Evolutionary conservation across 2,797 vertebrate genomes (phyloP).

Genomic region (Lepilemur ruficaudatus): DNA sequence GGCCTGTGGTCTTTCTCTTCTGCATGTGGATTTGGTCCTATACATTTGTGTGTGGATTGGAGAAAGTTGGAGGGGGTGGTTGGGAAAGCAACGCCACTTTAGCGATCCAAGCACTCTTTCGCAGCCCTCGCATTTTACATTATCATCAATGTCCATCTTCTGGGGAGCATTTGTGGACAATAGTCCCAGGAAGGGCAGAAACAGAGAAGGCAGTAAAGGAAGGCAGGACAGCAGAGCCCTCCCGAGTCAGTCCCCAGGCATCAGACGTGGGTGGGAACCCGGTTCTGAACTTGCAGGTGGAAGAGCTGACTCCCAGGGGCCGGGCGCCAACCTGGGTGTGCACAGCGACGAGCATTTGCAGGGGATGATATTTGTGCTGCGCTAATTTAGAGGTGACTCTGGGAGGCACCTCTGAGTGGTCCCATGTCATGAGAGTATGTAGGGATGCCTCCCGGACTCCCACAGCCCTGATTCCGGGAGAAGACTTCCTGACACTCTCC

Average conservation of each 20-base stretch:
- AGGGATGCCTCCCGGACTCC: background rate
- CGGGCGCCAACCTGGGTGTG: background rate
- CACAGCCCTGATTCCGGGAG: background rate
- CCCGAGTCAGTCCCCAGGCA: background rate
- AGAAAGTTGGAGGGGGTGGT: background rate
- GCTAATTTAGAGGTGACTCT: background rate
- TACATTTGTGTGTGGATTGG: background rate
- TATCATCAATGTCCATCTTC: background rate
- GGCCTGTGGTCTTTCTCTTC: background rate
- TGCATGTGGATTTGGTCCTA: background rate
- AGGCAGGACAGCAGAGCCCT: background rate
- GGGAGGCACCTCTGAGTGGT: background rate
- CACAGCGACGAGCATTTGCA: background rate
- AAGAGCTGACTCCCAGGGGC: background rate
- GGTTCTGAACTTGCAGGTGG: background rate
- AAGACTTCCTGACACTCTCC: background rate
- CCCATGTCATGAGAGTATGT: background rate
- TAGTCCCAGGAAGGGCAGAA: background rate
- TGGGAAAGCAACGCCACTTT: background rate
- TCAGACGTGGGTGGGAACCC: background rate
- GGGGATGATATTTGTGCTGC: background rate
- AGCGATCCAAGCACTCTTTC: background rate
- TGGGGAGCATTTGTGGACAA: background rate
- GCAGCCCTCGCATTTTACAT: background rate
- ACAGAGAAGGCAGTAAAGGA: background rate